Evolutionary conservation across 2,888 invertebrate species (phyloP), one percentile per base, ranked within the genome.

Genomic region (Abscondita cerata): DNA sequence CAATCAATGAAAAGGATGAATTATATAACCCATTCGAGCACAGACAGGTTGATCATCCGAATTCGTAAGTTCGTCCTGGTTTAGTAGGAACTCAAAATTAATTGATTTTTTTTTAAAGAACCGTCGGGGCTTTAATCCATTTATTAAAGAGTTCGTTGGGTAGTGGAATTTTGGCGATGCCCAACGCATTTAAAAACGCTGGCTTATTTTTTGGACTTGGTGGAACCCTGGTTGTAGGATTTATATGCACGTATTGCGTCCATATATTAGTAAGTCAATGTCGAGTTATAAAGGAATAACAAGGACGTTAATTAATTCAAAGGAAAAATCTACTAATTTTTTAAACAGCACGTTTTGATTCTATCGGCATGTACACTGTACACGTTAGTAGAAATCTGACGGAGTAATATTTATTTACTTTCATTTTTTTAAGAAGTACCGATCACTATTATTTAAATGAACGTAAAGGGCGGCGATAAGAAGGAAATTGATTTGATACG

Each of bases 111-210:
- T 82, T 81, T 51, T n/a, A n/a, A 81, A 94, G 94, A 62, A 91
- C 93, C 63, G 78, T 87, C 20, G 95, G 95, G 2, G 91, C 96
- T 0, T 80, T 97, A 76, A 90, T 93, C 64, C 96, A 98, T 81
- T 83, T 98, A 38, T 83, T 98, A 34, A 98, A 98, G 81, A 95
- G 96, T 40, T 98, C 97, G 15, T 84, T 98, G 18, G 98, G 93
- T 0, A 91, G 97, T 0, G 98, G 98, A 4, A 96, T 98, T 72
- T 82, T 98, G 68, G 98, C 98, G 2, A 95, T 99, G 92, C 98
- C 98, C 2, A 89, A 93, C 81, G 96, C 96, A 11, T 92, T 96
- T 76, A 90, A 89, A 80, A 92, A 95, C 82, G 90, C 95, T 57
- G 97, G 97, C 11, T 82, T 96, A 20, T 85, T 90, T 75, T 87